Evolutionary conservation across 1,140 invertebrate species (phyloP), one percentile per base, ranked within the genome.

Genomic region (Asobara japonica): DNA sequence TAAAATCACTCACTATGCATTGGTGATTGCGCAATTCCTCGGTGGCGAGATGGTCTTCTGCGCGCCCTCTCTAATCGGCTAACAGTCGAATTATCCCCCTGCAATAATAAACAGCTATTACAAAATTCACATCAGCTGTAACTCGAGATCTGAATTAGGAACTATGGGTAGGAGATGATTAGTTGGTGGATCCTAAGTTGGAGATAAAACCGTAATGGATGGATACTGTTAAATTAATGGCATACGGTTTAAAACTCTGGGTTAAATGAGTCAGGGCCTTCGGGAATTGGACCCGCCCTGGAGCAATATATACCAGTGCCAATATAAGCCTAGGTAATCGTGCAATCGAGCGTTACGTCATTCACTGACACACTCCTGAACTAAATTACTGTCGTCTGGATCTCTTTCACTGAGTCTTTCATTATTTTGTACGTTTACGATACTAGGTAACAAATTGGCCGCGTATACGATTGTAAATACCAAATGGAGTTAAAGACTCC

Each of bases 1-100:
- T 2, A 41, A 41, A 36, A 69, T 7, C 27, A 72, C 74, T 73
- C 51, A 79, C 77, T 73, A 33, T 74, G 79, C 36, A 69, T 76
- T 65, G 77, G 61, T 38, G 69, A 69, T 5, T 70, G 69, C 18
- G 64, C 71, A 27, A 27, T 30, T 11, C 41, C 18, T 20, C 48
- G 3, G 22, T 22, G 48, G 22, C 48, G 18, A 51, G 48, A 51
- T 51, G 2, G 48, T 11, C 18, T 3, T 13, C 18, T 8, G 18
- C 22, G 48, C 3, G 6, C 27, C 16, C 33, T 64, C 27, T 27
- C 61, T n/a, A 64, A 27, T 5, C 18, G 13, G n/a, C 61, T 22
- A 36, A 33, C 25, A 64, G 6, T 64, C 5, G 8, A 13, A 36
- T 64, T 64, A 64, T 64, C 33, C 18, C 25, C 61, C 61, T 64